phyloP scores from a whole-genome alignment of 2,888 invertebrate species.

The Andrena flavipes region DNA sequence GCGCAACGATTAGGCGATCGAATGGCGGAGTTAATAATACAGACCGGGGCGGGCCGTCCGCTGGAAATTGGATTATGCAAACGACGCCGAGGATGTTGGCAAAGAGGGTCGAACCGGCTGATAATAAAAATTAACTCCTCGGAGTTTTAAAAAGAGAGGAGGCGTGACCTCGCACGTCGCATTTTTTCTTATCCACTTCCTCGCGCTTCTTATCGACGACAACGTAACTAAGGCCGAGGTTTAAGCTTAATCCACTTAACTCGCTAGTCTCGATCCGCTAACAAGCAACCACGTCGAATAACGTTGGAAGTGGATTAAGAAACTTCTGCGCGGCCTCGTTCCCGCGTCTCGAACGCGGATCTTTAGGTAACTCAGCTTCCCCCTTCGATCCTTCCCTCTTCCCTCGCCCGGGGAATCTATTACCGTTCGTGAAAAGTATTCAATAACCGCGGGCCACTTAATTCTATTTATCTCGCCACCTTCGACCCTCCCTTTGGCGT shows the following conservation, averaged over 20 bases:
- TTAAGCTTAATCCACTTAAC: conserved; percentile 44
- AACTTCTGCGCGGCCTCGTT: conserved; percentile 12
- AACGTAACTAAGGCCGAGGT: conserved; percentile 23
- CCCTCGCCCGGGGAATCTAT: not conserved
- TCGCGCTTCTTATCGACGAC: conserved; percentile 36
- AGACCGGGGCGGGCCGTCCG: not conserved
- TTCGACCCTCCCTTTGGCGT: no score
- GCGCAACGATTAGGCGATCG: conserved; percentile 5
- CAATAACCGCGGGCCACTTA: conserved; percentile 6
- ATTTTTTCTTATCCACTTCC: conserved; percentile 2
- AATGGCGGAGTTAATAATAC: not conserved
- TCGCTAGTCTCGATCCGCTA: conserved; percentile 5
- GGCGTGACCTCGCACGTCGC: not conserved
- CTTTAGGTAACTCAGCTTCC: no score
- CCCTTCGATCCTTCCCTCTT: not conserved
- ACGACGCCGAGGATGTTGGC: not conserved
- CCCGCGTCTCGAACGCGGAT: not conserved
- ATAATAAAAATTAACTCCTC: not conserved
- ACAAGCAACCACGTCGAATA: conserved; percentile 26
- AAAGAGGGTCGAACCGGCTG: not conserved
- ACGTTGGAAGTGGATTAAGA: conserved; percentile 31
- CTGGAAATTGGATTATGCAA: not conserved
- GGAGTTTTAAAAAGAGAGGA: not conserved
- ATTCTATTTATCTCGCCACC: not conserved
- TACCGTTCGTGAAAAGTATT: not conserved